phyloP scores from a whole-genome alignment of 2,113 vertebrate genomes.

The Osmerus eperlanus region DNA sequence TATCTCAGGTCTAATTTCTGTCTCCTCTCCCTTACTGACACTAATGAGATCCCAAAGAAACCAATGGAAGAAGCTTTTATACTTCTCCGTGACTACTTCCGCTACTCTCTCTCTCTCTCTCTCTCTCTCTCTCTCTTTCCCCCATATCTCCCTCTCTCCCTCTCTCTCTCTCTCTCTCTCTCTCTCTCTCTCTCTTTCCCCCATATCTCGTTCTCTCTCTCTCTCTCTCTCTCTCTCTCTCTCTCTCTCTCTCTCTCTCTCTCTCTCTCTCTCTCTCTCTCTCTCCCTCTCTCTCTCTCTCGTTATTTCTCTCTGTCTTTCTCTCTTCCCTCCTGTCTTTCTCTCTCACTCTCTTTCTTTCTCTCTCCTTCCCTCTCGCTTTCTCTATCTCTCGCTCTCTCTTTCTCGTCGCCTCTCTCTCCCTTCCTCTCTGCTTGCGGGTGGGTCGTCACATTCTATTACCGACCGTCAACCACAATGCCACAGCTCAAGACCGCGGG shows the following conservation, averaged over 20 bases:
- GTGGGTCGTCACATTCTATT: no score
- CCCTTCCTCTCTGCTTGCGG: not conserved
- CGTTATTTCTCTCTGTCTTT: not conserved
- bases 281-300: not conserved
- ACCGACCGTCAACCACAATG: no score
- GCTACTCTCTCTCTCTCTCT: not conserved
- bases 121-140: not conserved
- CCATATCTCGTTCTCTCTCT: not conserved
- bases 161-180: no score
- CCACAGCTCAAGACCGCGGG: no score
- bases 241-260: not conserved
- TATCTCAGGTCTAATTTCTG: constrained; percentile 50
- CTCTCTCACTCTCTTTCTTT: no score
- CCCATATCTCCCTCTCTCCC: no score
- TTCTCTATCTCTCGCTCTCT: not conserved
- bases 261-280: not conserved
- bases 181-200: no score
- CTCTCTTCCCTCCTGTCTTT: no score
- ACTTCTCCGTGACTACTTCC: not conserved
- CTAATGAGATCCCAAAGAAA: constrained; percentile 53
- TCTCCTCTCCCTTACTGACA: constrained; percentile 34
- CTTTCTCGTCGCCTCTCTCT: not conserved
- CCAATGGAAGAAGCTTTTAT: constrained; percentile 7
- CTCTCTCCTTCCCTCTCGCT: no score
- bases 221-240: not conserved